A percentile compares a stretch with the other conserved stretches of the same genome.
phyloP scores from a whole-genome alignment of 2,113 vertebrate genomes.

The Ailuropoda melanoleuca region DNA sequence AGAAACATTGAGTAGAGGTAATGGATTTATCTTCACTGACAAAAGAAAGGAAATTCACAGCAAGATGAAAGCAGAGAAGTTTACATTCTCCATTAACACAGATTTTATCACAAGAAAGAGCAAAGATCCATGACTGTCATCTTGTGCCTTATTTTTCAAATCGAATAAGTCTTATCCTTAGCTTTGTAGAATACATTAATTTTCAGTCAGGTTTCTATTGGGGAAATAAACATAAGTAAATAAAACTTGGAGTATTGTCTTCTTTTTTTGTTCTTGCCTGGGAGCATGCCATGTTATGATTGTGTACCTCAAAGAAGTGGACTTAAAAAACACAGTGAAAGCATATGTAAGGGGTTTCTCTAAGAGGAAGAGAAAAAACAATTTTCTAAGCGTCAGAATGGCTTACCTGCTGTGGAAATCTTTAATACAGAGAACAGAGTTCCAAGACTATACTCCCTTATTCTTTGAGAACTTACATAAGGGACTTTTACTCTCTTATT shows the following conservation, averaged over 20 bases:
- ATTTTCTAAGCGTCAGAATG: background rate
- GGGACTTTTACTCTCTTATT: background rate
- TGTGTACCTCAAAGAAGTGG: background rate
- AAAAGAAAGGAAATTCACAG: background rate
- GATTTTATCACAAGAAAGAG: background rate
- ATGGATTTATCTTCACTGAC: background rate
- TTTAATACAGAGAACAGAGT: background rate
- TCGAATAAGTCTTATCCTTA: background rate
- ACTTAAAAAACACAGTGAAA: background rate
- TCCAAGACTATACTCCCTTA: background rate
- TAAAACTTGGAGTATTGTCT: background rate
- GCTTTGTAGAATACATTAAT: background rate
- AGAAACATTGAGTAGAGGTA: background rate
- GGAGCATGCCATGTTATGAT: background rate
- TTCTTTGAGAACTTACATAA: background rate
- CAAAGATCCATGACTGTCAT: background rate
- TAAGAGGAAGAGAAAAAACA: background rate
- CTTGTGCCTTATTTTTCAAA: background rate
- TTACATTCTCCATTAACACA: background rate
- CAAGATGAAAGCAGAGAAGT: background rate
- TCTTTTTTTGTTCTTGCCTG: background rate
- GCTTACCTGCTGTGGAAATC: background rate
- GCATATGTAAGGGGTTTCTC: background rate
- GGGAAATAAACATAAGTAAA: background rate
- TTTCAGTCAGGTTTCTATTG: background rate